Conservation (phyloP, 2,888 invertebrate species). For the Orchestes rusci region DNA sequence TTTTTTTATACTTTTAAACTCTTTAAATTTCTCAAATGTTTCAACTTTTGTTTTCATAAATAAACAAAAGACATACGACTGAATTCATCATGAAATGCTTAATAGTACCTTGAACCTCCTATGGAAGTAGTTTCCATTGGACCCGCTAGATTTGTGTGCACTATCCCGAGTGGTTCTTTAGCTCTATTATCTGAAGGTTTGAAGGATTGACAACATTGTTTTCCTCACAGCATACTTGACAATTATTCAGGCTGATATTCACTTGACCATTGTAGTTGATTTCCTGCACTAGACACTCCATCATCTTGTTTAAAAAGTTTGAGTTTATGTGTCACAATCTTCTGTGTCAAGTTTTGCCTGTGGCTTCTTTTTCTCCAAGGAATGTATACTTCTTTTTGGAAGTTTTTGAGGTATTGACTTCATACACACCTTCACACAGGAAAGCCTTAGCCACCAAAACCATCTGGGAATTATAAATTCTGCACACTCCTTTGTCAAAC, state of each 20-base stretch:
- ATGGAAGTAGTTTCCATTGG: slow-evolving; percentile 20
- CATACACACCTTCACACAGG: background rate
- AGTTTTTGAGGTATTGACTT: background rate
- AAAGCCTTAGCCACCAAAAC: background rate
- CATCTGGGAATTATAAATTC: background rate
- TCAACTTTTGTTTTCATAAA: slow-evolving; percentile 31
- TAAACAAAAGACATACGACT: too few species aligned
- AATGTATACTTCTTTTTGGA: background rate
- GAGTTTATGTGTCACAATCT: slow-evolving; percentile 23
- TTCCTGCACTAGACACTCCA: background rate
- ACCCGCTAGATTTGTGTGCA: slow-evolving; percentile 30
- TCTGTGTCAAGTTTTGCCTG: slow-evolving; percentile 22
- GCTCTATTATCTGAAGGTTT: slow-evolving; percentile 28
- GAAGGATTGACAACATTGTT: slow-evolving; percentile 30
- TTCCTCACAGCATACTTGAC: slow-evolving; percentile 28
- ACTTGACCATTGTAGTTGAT: background rate
- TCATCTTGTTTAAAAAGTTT: slow-evolving; percentile 20
- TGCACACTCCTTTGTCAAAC: slow-evolving; percentile 23
- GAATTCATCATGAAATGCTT: slow-evolving; percentile 15
- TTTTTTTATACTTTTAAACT: slow-evolving; percentile 31
- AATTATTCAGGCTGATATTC: slow-evolving; percentile 1
- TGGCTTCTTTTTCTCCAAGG: background rate
- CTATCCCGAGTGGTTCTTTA: slow-evolving; percentile 25
- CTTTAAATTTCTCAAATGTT: slow-evolving; percentile 25
- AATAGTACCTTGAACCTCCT: slow-evolving; percentile 19